phyloP scores from a whole-genome alignment of 2,888 invertebrate species.

The Galerucella calmariensis region DNA sequence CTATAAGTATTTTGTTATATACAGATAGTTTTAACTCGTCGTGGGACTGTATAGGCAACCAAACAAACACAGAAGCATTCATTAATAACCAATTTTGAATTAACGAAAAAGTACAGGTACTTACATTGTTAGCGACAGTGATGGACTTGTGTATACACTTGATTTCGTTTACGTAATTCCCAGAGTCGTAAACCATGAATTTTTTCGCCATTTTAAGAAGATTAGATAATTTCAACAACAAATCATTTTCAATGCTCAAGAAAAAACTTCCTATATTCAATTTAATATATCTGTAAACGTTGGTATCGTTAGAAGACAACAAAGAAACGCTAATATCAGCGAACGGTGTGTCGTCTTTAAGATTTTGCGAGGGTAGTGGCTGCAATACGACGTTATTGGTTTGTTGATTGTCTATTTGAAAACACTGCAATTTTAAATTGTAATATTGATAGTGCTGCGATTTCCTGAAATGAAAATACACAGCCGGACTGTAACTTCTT shows the following conservation, averaged over 20 bases:
- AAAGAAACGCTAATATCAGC: constrained; percentile 71
- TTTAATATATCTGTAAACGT: constrained; percentile 73
- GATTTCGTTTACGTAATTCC: constrained; percentile 62
- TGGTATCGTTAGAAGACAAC: constrained; percentile 65
- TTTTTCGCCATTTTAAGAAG: constrained; percentile 69
- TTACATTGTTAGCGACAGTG: constrained; percentile 63
- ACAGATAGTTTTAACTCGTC: too few species aligned
- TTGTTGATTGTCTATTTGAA: constrained; percentile 77
- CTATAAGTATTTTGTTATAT: too few species aligned
- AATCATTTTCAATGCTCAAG: constrained; percentile 77
- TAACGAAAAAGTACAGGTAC: constrained; percentile 11
- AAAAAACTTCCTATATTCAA: constrained; percentile 75
- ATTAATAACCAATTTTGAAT: too few species aligned
- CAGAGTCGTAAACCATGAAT: constrained; percentile 69
- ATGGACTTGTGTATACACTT: constrained; percentile 72
- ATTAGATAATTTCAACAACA: constrained; percentile 72
- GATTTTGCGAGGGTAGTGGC: constrained; percentile 66
- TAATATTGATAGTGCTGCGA: constrained; percentile 76
- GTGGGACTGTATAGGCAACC: too few species aligned
- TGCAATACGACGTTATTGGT: constrained; percentile 57
- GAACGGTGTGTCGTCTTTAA: constrained; percentile 71
- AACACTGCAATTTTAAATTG: constrained; percentile 74
- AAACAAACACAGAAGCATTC: too few species aligned
- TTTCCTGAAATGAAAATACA: constrained; percentile 79
- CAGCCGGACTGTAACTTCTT: constrained; percentile 77